Evolutionary conservation across 1,140 invertebrate species (phyloP), one percentile per base, ranked within the genome.

Genomic region (Battus philenor): DNA sequence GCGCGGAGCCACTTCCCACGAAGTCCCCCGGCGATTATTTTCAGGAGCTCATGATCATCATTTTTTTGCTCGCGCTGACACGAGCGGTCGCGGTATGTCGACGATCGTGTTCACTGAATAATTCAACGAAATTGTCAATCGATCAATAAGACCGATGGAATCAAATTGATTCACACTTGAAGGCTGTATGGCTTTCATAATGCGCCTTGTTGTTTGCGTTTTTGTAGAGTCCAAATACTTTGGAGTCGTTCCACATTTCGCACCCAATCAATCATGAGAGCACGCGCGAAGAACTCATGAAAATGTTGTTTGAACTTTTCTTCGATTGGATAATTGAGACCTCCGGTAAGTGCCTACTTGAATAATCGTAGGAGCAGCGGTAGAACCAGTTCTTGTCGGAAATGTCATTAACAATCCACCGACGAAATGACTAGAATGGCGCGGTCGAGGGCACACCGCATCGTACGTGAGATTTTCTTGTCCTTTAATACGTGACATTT

Each of bases 121-220:
- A 84, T 84, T 82, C 78, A 84, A 61, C 49, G 68, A 69, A 78
- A 74, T 77, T 74, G 67, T 68, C 78, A 65, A 84, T 84, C 80
- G 68, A 82, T 84, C 80, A 82, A 84, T 84, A 84, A 78, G 76
- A 79, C 62, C 74, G 59, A 84, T 84, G 70, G 68, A 74, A 76
- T 84, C 68, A 72, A 76, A 84, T 84, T 69, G 80, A 77, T 84
- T 80, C 72, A 80, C 80, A 84, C 80, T 77, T 73, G 60, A 70
- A 70, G 57, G 60, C 58, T 69, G 66, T 68, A 75, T 63, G 62
- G 72, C 56, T 71, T 74, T 64, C 70, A 72, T 79, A 76, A 70
- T 68, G 59, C 61, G 64, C 55, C 51, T n/a, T 41, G 47, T 50
- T 45, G 46, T 2, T 54, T 51, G 24, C 34, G 63, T 69, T 84